Percentiles rank a stretch among this genome's conserved stretches.
Conservation (phyloP, 2,888 invertebrate genomes). For the Therioaphis trifolii region DNA sequence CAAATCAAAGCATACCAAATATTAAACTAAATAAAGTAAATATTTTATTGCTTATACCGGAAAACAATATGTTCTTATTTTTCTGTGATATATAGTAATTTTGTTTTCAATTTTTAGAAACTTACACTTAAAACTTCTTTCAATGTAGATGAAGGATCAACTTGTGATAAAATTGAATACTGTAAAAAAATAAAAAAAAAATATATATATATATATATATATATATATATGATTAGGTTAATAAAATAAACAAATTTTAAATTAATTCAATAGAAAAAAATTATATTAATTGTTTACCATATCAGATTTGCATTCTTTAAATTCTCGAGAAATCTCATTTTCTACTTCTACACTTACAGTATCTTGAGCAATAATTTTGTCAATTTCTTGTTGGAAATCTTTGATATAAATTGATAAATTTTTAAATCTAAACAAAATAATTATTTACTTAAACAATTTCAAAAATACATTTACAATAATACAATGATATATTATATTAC, state of each 20-base stretch:
- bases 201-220: too few relatives aligned
- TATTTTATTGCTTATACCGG: not conserved
- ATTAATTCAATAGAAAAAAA: not conserved
- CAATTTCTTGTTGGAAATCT: constrained; percentile 42
- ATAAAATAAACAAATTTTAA: not conserved
- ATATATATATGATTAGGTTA: not conserved
- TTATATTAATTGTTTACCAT: constrained; percentile 20
- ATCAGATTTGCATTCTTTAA: constrained; percentile 59
- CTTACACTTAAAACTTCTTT: constrained; percentile 57
- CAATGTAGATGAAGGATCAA: constrained; percentile 21
- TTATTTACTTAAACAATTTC: not conserved
- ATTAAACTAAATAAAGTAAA: not conserved
- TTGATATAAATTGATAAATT: constrained; percentile 19
- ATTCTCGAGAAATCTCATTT: constrained; percentile 15
- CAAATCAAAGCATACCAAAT: constrained; percentile 2
- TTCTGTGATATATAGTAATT: not conserved
- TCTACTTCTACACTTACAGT: constrained; percentile 37
- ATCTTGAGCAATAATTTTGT: constrained; percentile 9
- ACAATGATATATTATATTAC: not conserved
- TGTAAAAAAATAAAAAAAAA: constrained; percentile 53
- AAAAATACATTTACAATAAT: too few relatives aligned
- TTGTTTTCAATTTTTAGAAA: not conserved
- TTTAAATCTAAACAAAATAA: not conserved
- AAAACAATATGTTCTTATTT: not conserved
- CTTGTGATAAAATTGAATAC: constrained; percentile 39